These are phyloP conservation scores for Hypomecis punctinalis DNA, from an alignment of 2,888 invertebrate species.

Conservation along the genomic window DNA sequence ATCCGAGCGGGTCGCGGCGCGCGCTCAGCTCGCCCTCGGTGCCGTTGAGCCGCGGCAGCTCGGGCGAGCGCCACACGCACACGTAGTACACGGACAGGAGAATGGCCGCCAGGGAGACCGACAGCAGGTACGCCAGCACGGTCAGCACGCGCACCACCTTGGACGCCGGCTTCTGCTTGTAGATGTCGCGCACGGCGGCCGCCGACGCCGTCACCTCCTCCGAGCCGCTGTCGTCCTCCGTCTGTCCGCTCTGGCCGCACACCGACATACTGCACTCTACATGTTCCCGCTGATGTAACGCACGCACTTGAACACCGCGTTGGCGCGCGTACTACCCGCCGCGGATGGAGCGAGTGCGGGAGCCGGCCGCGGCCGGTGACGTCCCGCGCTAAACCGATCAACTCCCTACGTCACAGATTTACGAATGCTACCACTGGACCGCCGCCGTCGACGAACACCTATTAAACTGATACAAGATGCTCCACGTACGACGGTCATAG, in stretches of 20 bases:
- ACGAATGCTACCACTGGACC: conserved; percentile 53
- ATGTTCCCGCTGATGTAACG: conserved; percentile 50
- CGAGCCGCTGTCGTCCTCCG: conserved; percentile 66
- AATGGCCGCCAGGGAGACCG: conserved; percentile 94
- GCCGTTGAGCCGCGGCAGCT: conserved; percentile 69
- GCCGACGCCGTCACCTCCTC: conserved; percentile 60
- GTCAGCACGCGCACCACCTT: conserved; percentile 88
- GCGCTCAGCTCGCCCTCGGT: conserved; percentile 40
- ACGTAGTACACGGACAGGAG: conserved; percentile 92
- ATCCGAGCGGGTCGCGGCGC: not conserved
- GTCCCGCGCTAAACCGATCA: conserved; percentile 69
- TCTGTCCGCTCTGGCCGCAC: conserved; percentile 67
- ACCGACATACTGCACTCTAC: conserved; percentile 70
- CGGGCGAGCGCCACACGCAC: conserved; percentile 91
- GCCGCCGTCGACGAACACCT: conserved; percentile 43
- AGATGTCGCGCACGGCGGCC: conserved; percentile 63
- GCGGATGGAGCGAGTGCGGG: conserved; percentile 56
- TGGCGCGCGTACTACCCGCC: conserved; percentile 67
- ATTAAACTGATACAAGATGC: conserved; percentile 61
- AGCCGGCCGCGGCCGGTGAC: conserved; percentile 41
- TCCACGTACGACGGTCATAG: conserved; percentile 40
- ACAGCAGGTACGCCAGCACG: conserved; percentile 91
- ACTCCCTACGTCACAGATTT: conserved; percentile 72
- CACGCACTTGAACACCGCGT: conserved; percentile 50
- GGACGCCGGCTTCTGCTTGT: conserved; percentile 74